Conservation (phyloP, 1,140 invertebrate genomes). For the Antheraea mylitta region DNA sequence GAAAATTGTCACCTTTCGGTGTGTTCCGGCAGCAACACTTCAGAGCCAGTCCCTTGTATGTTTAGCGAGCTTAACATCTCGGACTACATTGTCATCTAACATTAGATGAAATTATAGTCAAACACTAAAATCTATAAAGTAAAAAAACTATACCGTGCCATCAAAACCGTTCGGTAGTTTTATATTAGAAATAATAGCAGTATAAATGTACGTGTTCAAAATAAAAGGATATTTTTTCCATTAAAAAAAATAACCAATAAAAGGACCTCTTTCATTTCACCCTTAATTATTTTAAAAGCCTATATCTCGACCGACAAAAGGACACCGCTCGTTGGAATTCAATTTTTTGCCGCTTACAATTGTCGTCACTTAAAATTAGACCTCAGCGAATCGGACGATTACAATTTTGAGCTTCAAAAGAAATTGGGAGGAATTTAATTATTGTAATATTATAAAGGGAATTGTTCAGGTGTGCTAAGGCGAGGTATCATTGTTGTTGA, state of each 20-base stretch:
- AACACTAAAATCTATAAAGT: no score
- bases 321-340: background rate
- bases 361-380: constrained; percentile 3
- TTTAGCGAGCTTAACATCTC: no score
- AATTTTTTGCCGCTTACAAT: constrained; percentile 3
- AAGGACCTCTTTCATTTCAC: background rate
- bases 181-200: no score
- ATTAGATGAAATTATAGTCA: no score
- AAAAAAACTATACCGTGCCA: no score
- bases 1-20: no score
- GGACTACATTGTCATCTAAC: no score
- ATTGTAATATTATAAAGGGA: background rate
- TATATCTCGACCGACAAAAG: background rate
- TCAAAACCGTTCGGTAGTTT: no score
- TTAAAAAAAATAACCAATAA: background rate
- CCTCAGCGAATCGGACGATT: background rate
- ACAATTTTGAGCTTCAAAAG: background rate
- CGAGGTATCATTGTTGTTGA: no score
- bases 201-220: no score
- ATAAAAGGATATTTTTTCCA: background rate
- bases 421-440: background rate
- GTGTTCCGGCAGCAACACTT: no score
- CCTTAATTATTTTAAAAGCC: background rate
- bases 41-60: no score
- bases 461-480: background rate